These are phyloP conservation scores for Rallus crepitans DNA, from an alignment of 2,797 vertebrate genomes.

Conservation along the genomic window DNA sequence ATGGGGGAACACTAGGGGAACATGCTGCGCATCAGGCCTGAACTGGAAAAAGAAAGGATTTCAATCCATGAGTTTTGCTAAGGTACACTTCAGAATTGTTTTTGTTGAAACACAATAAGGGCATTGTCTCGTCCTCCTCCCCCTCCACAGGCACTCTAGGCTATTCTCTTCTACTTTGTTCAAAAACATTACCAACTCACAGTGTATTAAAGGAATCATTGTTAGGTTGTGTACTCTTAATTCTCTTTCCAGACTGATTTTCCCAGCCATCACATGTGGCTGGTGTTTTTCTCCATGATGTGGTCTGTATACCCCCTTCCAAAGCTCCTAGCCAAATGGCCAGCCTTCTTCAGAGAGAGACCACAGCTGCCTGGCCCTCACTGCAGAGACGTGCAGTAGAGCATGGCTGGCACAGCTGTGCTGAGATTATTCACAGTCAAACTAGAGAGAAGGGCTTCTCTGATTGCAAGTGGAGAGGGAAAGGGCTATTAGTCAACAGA, in stretches of 20 bases:
- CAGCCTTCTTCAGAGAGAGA: not conserved
- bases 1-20: not conserved
- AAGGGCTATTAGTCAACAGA: not conserved
- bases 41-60: not conserved
- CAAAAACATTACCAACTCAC: conserved; percentile 9
- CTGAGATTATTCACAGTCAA: not conserved
- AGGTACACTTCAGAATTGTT: conserved; percentile 39
- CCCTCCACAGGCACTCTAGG: not conserved
- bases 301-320: not conserved
- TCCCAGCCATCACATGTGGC: not conserved
- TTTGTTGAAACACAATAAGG: conserved; percentile 35
- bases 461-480: not conserved
- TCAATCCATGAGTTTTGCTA: not conserved
- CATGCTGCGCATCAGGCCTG: not conserved
- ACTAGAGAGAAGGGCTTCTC: not conserved
- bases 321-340: not conserved
- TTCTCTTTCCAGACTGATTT: conserved; percentile 47
- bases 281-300: conserved; percentile 6
- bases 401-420: conserved; percentile 45
- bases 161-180: conserved; percentile 46
- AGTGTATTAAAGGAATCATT: conserved; percentile 7
- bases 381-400: not conserved
- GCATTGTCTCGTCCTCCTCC: conserved; percentile 16
- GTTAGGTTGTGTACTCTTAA: not conserved
- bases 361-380: conserved; percentile 6